Evolutionary conservation across 2,797 vertebrate species (phyloP).

Genomic region (Euphonia xanthogaster): DNA sequence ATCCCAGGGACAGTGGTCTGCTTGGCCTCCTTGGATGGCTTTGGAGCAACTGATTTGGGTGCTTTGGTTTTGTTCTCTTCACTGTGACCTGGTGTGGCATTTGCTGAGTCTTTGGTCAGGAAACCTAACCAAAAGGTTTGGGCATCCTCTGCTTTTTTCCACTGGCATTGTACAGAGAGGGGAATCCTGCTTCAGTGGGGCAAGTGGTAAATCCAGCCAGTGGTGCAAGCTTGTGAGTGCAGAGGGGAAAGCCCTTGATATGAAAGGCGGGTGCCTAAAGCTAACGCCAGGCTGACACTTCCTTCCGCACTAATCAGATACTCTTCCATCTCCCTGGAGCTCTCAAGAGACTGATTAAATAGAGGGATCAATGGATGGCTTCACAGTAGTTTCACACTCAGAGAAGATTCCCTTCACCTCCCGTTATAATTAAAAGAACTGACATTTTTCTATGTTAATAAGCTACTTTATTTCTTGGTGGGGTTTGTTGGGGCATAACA

Average conservation of each 20-base stretch:
- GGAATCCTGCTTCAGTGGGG: background rate
- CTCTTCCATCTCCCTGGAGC: background rate
- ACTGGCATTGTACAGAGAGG: background rate
- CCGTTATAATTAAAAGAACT: constrained; percentile 38
- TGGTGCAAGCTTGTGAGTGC: background rate
- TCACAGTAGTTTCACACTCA: constrained; percentile 34
- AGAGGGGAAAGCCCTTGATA: background rate
- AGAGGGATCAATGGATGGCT: constrained; percentile 26
- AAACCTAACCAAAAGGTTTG: background rate
- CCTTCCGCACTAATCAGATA: background rate
- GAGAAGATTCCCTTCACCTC: constrained; percentile 1
- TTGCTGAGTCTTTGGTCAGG: background rate
- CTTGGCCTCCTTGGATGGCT: background rate
- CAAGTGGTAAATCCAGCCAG: background rate
- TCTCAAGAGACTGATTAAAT: constrained; percentile 47
- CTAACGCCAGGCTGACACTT: background rate
- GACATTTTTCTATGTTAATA: constrained; percentile 53
- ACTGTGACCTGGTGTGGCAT: background rate
- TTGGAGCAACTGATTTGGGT: background rate
- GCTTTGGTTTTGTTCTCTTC: background rate
- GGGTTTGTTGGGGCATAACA: background rate
- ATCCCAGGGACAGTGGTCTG: background rate
- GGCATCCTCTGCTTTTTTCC: background rate
- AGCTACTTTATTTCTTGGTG: constrained; percentile 12
- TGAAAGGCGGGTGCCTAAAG: background rate